A percentile compares a stretch with the other conserved stretches of the same genome.
phyloP scores from a whole-genome alignment of 2,888 invertebrate species.

The Eumacrocentrus americanus region DNA sequence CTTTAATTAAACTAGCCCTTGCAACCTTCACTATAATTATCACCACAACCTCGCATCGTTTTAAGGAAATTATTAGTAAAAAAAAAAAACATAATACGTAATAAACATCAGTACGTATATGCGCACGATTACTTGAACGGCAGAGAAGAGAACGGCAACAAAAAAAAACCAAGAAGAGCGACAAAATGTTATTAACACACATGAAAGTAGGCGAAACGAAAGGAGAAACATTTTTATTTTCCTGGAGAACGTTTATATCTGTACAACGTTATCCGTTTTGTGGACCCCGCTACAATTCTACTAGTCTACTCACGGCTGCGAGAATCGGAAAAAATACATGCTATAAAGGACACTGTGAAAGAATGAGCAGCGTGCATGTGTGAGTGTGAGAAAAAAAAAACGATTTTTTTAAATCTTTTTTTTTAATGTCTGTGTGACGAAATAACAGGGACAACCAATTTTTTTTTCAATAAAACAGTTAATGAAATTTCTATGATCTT shows the following conservation, averaged over 20 bases:
- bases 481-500: background rate
- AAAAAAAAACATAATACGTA: conserved; percentile 49
- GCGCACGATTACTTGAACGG: conserved; percentile 24
- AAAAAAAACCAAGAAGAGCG: no score
- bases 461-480: conserved; percentile 7
- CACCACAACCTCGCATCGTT: conserved; percentile 55
- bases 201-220: conserved; percentile 8
- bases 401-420: conserved; percentile 6
- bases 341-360: conserved; percentile 17
- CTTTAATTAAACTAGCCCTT: conserved; percentile 41
- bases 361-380: conserved; percentile 16
- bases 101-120: conserved; percentile 26
- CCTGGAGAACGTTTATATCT: conserved; percentile 3
- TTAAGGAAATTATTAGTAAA: conserved; percentile 50
- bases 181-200: conserved; percentile 19
- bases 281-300: conserved; percentile 9
- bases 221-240: background rate
- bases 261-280: conserved; percentile 16
- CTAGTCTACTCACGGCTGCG: conserved; percentile 8
- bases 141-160: conserved; percentile 33
- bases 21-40: no score
- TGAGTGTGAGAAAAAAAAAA: conserved; percentile 18
- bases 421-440: conserved; percentile 4
- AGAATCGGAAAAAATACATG: conserved; percentile 4
- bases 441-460: conserved; percentile 10